These are phyloP conservation scores for Sminthopsis crassicaudata DNA, from an alignment of 2,113 vertebrate genomes.

Conservation along the genomic window DNA sequence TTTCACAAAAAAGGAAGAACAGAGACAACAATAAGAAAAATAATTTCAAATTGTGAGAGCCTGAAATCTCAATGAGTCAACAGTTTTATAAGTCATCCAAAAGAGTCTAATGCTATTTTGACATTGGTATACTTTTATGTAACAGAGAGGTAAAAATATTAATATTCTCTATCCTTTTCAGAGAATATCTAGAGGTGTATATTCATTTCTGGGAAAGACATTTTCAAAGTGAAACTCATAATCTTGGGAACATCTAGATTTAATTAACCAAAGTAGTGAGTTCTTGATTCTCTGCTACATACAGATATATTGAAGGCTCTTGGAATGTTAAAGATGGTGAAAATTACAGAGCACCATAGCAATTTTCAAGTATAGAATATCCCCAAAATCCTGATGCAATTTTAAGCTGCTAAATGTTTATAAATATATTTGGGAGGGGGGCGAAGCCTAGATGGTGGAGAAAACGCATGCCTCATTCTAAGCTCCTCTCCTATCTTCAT, in stretches of 20 bases:
- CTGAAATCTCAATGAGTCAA: background rate
- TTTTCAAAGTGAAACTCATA: background rate
- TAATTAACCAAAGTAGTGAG: background rate
- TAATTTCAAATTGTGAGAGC: too few species aligned
- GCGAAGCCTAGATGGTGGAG: too few species aligned
- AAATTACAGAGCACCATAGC: background rate
- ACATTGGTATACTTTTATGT: background rate
- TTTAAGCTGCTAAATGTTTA: background rate
- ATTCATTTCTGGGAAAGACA: background rate
- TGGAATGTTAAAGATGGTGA: background rate
- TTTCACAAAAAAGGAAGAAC: too few species aligned
- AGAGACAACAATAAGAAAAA: too few species aligned
- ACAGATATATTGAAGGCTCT: background rate
- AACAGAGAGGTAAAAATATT: background rate
- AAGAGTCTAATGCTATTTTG: background rate
- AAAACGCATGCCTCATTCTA: too few species aligned
- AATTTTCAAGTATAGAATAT: background rate
- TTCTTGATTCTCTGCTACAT: background rate
- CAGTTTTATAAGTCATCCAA: background rate
- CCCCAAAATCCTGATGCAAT: background rate
- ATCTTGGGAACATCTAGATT: background rate
- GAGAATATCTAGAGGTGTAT: background rate
- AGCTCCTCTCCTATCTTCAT: too few species aligned
- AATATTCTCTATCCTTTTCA: background rate
- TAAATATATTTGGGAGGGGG: background rate